Percentiles rank a stretch among this genome's conserved stretches.
phyloP scores from a whole-genome alignment of 2,888 invertebrate species.

The Cheiracanthium punctorium region DNA sequence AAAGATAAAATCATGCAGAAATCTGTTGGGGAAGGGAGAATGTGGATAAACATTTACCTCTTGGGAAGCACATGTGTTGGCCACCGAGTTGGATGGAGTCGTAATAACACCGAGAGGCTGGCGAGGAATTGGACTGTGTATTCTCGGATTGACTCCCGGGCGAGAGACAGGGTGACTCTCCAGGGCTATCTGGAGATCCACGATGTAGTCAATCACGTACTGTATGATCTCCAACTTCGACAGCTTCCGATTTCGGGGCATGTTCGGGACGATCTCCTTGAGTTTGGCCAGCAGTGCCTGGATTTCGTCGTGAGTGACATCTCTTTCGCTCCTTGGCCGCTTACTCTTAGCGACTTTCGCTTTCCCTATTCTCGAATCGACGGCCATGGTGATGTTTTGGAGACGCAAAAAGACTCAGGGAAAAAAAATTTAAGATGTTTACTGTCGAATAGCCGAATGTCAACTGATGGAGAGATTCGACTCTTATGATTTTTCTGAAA shows the following conservation, averaged over 20 bases:
- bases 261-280: slow-evolving; percentile 94
- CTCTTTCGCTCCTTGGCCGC: slow-evolving; percentile 26
- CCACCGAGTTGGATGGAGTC: slow-evolving; percentile 39
- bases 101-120: slow-evolving; percentile 66
- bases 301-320: slow-evolving; percentile 83
- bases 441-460: background rate
- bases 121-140: background rate
- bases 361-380: background rate
- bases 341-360: slow-evolving; percentile 23
- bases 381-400: slow-evolving; percentile 31
- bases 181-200: slow-evolving; percentile 92
- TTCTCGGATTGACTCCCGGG: slow-evolving; percentile 76
- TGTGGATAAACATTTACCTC: slow-evolving; percentile 39
- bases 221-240: slow-evolving; percentile 95
- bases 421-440: background rate
- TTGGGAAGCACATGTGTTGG: slow-evolving; percentile 27
- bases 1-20: too few relatives aligned
- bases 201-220: slow-evolving; percentile 96
- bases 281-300: slow-evolving; percentile 94
- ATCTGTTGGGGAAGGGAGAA: too few relatives aligned
- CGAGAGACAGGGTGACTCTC: too few relatives aligned
- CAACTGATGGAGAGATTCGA: background rate
- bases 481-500: background rate
- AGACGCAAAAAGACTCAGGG: too few relatives aligned
- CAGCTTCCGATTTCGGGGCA: slow-evolving; percentile 93